A percentile compares a stretch with the other conserved stretches of the same genome.
These are phyloP conservation scores for Haliclystus octoradiatus DNA, from an alignment of 30 jellyfish, hydroid and myxozoan species.

Conservation along the genomic window DNA sequence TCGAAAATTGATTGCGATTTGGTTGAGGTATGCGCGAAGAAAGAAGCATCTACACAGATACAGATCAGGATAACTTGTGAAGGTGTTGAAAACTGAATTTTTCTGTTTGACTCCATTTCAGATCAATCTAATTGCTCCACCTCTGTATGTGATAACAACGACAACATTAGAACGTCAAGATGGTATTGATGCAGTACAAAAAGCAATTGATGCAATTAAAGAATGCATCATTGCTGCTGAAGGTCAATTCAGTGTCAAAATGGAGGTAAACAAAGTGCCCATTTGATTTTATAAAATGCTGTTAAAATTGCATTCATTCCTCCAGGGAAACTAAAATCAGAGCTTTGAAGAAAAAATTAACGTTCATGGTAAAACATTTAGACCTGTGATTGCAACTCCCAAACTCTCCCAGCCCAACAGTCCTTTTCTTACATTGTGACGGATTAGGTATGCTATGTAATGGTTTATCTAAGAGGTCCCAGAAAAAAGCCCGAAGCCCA, in stretches of 20 bases:
- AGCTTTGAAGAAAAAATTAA: too few species aligned
- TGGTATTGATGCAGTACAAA: constrained; percentile 70
- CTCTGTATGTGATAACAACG: constrained; percentile 83
- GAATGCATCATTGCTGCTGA: constrained; percentile 52
- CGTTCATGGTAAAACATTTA: too few species aligned
- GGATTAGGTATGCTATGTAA: too few species aligned
- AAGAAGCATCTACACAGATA: neutral
- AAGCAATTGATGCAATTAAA: constrained; percentile 70
- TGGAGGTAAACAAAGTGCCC: constrained; percentile 89
- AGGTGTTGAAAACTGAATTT: neutral
- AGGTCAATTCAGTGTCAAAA: constrained; percentile 90
- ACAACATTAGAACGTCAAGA: constrained; percentile 82
- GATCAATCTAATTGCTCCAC: constrained; percentile 98
- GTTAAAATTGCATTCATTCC: neutral
- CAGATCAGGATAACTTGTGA: neutral
- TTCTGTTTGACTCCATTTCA: constrained; percentile 4
- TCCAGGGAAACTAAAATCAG: too few species aligned
- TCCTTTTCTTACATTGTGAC: too few species aligned
- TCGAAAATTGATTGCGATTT: too few species aligned
- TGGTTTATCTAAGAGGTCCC: too few species aligned
- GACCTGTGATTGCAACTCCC: too few species aligned
- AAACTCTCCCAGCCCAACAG: too few species aligned
- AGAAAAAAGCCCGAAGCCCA: too few species aligned
- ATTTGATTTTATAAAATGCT: too few species aligned
- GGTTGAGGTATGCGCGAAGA: neutral